A percentile compares a stretch with the other conserved stretches of the same genome.
phyloP scores from a whole-genome alignment of 2,113 vertebrate species.

The Boulengeromyrus knoepffleri region DNA sequence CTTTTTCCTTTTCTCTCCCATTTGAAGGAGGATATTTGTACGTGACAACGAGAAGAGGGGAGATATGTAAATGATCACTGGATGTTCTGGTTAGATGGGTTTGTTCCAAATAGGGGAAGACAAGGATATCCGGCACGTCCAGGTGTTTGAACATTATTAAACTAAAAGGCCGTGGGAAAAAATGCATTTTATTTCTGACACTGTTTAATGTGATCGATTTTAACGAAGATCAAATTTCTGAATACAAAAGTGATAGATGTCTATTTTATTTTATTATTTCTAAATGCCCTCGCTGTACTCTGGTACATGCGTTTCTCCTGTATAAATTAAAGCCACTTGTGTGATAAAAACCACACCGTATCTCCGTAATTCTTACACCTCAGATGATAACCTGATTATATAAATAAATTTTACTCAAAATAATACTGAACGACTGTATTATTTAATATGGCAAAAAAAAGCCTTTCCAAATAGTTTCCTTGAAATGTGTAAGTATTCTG shows the following conservation, averaged over 20 bases:
- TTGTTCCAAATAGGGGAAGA: not conserved
- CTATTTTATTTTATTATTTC: not conserved
- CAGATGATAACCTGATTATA: not conserved
- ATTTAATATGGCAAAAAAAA: not conserved
- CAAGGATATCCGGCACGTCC: not conserved
- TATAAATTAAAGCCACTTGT: not conserved
- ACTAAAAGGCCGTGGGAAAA: not conserved
- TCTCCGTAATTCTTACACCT: not conserved
- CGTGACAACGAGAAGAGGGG: not conserved
- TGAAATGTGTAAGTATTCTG: not conserved
- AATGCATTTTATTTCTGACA: not conserved
- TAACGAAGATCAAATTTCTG: not conserved
- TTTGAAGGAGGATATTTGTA: not conserved
- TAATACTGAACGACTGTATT: not conserved
- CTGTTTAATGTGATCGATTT: not conserved
- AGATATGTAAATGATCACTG: not conserved
- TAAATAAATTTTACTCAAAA: not conserved
- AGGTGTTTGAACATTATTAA: not conserved
- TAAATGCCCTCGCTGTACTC: not conserved
- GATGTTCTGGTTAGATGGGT: not conserved
- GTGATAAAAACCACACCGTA: not conserved
- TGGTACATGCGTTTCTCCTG: not conserved
- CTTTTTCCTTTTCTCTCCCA: not conserved
- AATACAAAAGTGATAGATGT: not conserved
- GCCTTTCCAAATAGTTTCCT: no score